Evolutionary conservation across 1,140 invertebrate genomes (phyloP), one percentile per base, ranked within the genome.

Genomic region (Lamellibrachia luymesi): DNA sequence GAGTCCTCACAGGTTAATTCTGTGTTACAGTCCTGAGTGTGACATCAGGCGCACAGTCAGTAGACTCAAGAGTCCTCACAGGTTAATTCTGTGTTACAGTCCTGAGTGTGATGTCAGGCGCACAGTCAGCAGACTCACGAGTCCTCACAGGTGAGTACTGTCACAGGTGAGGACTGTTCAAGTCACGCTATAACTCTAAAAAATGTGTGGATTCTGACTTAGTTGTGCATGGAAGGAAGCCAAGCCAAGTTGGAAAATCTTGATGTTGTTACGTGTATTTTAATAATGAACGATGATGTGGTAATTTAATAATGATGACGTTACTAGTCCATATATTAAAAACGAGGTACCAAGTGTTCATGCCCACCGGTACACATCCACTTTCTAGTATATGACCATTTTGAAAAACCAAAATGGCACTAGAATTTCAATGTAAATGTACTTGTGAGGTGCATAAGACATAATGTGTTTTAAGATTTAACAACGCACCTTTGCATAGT

Each of bases 31-130:
- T 97, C 98, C 98, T 0, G 97, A 98, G 92, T 99, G 98, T 96
- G 97, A 98, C 94, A 97, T 98, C 93, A 99, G 98, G 99, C 98
- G 97, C 95, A 97, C 98, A 91, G 96, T 97, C 50, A 97, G 97
- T 92, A 92, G 94, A 10, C 92, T 96, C 10, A 93, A 94, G n/a
- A 94, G 94, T 51, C 95, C 95, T 49, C 91, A 90, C n/a, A 95
- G 94, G 95, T 95, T 93, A 93, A 91, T 38, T 38, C 38, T 38
- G 38, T 99, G 98, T 96, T 97, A 97, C 51, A 99, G 98, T 97
- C 98, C 98, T 0, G 97, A 98, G 92, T 99, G 98, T 96, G 97
- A 98, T 94, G 97, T 98, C 93, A 99, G 98, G 99, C 98, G 97
- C 95, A 97, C 98, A 91, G 96, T 97, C 50, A 97, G 97, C 93